Conservation (phyloP, 2,113 vertebrate species). For the Thalassarche chlororhynchos region DNA sequence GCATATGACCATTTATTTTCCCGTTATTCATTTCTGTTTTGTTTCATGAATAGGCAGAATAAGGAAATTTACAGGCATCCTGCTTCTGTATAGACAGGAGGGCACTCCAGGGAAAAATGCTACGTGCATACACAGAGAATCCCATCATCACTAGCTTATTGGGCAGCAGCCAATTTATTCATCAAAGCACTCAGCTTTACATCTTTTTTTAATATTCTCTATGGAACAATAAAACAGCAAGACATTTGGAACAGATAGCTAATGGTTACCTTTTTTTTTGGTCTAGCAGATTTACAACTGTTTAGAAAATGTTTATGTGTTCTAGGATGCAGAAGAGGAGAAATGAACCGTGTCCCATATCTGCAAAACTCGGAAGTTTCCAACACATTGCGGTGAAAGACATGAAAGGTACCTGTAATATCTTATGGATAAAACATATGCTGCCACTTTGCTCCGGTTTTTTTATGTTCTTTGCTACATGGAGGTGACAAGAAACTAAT, state of each 20-base stretch:
- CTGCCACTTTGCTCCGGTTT: neutral
- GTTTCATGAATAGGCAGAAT: neutral
- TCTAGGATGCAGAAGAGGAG: neutral
- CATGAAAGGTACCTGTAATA: neutral
- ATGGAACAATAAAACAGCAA: neutral
- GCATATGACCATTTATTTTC: neutral
- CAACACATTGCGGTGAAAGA: neutral
- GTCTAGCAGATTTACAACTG: neutral
- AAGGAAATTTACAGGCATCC: neutral
- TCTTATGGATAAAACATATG: neutral
- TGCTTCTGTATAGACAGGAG: neutral
- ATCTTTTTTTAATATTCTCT: neutral
- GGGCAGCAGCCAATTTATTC: neutral
- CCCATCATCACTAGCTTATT: neutral
- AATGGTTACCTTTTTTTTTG: neutral
- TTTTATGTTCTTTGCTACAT: neutral
- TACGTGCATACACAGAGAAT: neutral
- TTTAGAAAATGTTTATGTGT: neutral
- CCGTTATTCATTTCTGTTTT: neutral
- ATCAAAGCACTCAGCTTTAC: neutral
- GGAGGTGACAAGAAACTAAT: neutral
- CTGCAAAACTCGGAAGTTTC: neutral
- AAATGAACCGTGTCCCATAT: neutral
- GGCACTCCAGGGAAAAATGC: neutral
- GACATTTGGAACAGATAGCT: neutral